Percentiles rank a stretch among this genome's conserved stretches.
Conservation (phyloP, 2,888 invertebrate genomes). For the Andrena flavipes region DNA sequence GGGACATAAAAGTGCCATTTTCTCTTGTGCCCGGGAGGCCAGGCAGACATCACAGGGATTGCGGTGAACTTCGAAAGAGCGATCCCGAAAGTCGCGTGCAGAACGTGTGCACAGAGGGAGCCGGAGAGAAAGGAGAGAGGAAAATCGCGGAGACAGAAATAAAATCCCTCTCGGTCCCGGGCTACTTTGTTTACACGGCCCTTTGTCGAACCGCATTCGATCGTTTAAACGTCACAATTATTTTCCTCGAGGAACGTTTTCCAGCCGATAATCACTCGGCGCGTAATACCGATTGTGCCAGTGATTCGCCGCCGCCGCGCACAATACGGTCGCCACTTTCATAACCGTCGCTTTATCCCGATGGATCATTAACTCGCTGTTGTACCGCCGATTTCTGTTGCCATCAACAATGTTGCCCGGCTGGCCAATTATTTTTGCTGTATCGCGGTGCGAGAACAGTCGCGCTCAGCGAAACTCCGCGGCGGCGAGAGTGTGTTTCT, state of each 20-base stretch:
- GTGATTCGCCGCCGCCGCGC: background rate
- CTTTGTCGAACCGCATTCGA: slow-evolving; percentile 27
- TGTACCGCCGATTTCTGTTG: background rate
- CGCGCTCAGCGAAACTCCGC: slow-evolving; percentile 39
- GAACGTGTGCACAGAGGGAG: slow-evolving; percentile 2
- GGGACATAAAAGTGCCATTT: slow-evolving; percentile 75
- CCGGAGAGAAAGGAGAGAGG: slow-evolving; percentile 4
- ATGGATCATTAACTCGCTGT: slow-evolving; percentile 21
- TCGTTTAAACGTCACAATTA: slow-evolving; percentile 39
- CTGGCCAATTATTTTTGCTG: slow-evolving; percentile 49
- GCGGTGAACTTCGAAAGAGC: slow-evolving; percentile 75
- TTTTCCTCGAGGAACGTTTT: slow-evolving; percentile 12
- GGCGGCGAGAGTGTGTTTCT: slow-evolving; percentile 38
- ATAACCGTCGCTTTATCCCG: slow-evolving; percentile 37
- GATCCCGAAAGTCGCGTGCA: slow-evolving; percentile 63
- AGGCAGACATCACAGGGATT: slow-evolving; percentile 74
- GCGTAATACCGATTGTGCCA: background rate
- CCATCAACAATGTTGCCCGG: slow-evolving; percentile 24
- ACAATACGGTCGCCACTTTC: background rate
- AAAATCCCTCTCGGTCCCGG: background rate
- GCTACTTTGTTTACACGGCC: slow-evolving; percentile 21
- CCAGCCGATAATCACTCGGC: slow-evolving; percentile 32
- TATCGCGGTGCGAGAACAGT: slow-evolving; percentile 5
- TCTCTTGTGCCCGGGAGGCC: slow-evolving; percentile 67
- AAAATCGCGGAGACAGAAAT: slow-evolving; percentile 17